Evolutionary conservation across 1,140 invertebrate genomes (phyloP).

Genomic region (Aphelinus atriplicis): DNA sequence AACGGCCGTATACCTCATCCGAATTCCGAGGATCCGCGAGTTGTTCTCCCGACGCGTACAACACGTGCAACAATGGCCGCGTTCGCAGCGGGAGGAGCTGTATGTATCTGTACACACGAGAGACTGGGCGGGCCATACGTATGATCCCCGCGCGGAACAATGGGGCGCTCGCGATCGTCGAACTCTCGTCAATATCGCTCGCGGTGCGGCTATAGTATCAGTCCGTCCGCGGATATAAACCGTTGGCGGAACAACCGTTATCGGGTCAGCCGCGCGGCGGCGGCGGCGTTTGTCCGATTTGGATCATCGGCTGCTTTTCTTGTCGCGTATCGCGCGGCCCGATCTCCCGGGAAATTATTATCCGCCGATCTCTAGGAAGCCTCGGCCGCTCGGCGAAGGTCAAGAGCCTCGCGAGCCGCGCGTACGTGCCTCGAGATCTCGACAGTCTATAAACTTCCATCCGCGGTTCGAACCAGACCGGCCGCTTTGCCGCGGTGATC

Average conservation of each 20-base stretch:
- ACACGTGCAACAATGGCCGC: too few relatives aligned
- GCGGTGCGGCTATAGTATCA: too few relatives aligned
- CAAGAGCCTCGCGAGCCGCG: conserved; percentile 7
- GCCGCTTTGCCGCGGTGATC: too few relatives aligned
- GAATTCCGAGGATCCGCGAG: too few relatives aligned
- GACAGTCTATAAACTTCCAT: too few relatives aligned
- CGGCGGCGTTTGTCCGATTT: conserved; percentile 38
- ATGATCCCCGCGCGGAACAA: neutral
- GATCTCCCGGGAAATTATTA: conserved; percentile 55
- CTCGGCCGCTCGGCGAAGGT: neutral
- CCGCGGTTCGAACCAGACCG: too few relatives aligned
- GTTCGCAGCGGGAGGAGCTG: too few relatives aligned
- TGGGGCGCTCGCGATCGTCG: too few relatives aligned
- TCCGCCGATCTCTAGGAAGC: conserved; percentile 34
- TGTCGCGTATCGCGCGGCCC: conserved; percentile 7
- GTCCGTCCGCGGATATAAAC: conserved; percentile 43
- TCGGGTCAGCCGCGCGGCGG: conserved; percentile 44
- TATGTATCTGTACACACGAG: neutral
- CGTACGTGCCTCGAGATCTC: too few relatives aligned
- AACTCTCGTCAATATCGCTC: too few relatives aligned
- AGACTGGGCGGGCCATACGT: neutral
- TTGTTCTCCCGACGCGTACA: too few relatives aligned
- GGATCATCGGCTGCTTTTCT: neutral
- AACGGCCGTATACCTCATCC: too few relatives aligned
- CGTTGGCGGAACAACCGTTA: conserved; percentile 56